These are phyloP conservation scores for Ictalurus furcatus DNA, from an alignment of 2,113 vertebrate genomes.

Conservation along the genomic window DNA sequence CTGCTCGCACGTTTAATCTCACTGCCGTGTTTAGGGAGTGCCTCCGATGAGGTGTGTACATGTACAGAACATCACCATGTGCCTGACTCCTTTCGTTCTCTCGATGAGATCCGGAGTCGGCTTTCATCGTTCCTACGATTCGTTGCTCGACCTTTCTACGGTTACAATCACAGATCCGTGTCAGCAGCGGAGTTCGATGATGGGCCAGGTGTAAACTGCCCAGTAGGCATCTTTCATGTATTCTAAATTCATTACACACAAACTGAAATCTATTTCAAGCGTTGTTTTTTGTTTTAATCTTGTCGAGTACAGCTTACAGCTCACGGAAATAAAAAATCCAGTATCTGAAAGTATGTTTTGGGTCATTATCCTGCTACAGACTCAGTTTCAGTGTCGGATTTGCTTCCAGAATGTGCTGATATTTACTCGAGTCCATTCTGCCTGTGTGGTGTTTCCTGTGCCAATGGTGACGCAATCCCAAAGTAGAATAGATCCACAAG, in stretches of 20 bases:
- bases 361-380: not conserved
- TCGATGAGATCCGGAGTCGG: not conserved
- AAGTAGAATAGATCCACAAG: not conserved
- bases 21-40: not conserved
- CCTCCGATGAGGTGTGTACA: not conserved
- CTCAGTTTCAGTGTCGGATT: not conserved
- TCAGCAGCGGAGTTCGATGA: not conserved
- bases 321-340: too few species aligned
- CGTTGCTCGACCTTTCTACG: slow-evolving; percentile 1
- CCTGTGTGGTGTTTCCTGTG: not conserved
- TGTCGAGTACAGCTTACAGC: too few species aligned
- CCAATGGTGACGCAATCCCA: not conserved
- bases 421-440: not conserved
- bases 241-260: too few species aligned
- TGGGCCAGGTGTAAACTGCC: too few species aligned
- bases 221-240: too few species aligned
- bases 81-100: not conserved
- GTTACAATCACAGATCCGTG: slow-evolving; percentile 10
- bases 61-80: not conserved
- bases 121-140: not conserved
- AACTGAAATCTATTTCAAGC: too few species aligned
- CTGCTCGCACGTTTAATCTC: not conserved
- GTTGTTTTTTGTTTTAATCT: too few species aligned
- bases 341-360: not conserved
- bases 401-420: not conserved